These are phyloP conservation scores for Phyllotreta cruciferae DNA, from an alignment of 2,888 invertebrate genomes.

Conservation along the genomic window DNA sequence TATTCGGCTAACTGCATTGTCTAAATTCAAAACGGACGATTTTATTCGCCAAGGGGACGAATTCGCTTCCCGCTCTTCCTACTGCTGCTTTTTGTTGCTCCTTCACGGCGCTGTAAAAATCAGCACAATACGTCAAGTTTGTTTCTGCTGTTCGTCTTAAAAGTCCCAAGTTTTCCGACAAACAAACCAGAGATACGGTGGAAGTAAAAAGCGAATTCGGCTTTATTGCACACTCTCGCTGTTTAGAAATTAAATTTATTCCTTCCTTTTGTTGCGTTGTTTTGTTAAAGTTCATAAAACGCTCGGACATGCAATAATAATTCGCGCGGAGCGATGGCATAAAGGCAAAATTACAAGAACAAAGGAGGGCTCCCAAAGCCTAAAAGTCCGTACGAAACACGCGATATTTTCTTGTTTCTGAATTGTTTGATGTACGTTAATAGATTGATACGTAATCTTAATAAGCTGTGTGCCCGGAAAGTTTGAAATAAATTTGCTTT, in stretches of 20 bases:
- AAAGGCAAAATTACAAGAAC: constrained; percentile 4
- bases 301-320: constrained; percentile 1
- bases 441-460: no score
- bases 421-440: background rate
- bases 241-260: constrained; percentile 5
- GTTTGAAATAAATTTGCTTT: no score
- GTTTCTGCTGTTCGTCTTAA: constrained; percentile 1
- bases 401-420: constrained; percentile 2
- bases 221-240: background rate
- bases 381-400: background rate
- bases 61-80: background rate
- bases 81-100: constrained; percentile 1
- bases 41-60: background rate
- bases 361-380: background rate
- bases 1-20: background rate
- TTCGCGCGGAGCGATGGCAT: constrained; percentile 2
- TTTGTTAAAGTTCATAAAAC: background rate
- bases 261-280: constrained; percentile 1
- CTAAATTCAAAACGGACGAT: constrained; percentile 2
- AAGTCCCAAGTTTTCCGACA: constrained; percentile 1
- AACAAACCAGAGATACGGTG: constrained; percentile 7
- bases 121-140: constrained; percentile 7
- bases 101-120: constrained; percentile 5
- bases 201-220: constrained; percentile 9
- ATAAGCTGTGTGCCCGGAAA: no score